phyloP scores from a whole-genome alignment of 2,797 vertebrate species.

The Fundulus diaphanus region DNA sequence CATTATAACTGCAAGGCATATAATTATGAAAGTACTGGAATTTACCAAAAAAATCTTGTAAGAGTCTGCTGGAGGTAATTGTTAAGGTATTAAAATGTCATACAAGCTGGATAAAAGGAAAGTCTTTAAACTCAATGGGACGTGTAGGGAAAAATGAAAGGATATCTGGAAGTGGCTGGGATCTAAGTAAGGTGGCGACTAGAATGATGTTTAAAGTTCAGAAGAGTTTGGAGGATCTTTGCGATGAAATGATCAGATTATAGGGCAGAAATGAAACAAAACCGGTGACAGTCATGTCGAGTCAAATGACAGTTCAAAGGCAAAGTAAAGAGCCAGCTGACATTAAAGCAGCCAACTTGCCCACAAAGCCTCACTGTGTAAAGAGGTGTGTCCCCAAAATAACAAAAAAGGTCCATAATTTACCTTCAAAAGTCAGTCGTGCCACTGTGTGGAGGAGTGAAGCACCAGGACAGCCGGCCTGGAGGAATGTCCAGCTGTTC shows the following conservation, averaged over 20 bases:
- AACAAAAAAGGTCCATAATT: neutral
- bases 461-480: neutral
- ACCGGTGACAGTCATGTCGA: neutral
- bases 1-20: constrained; percentile 8
- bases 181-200: constrained; percentile 19
- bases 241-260: neutral
- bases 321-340: neutral
- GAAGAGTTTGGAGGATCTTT: neutral
- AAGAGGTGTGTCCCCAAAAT: too few relatives aligned
- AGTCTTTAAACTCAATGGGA: neutral
- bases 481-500: constrained; percentile 2
- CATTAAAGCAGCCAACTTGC: neutral
- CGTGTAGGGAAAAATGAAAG: constrained; percentile 8
- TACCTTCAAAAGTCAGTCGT: neutral
- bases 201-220: neutral
- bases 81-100: constrained; percentile 37
- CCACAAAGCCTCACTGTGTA: too few relatives aligned
- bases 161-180: neutral
- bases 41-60: constrained; percentile 26
- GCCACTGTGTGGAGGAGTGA: neutral
- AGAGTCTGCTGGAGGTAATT: constrained; percentile 16
- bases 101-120: neutral
- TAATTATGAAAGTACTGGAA: constrained; percentile 42
- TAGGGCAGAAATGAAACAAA: neutral
- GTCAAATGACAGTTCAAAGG: neutral